phyloP scores from a whole-genome alignment of 2,113 vertebrate genomes.

The Phrynosoma blainvillii region DNA sequence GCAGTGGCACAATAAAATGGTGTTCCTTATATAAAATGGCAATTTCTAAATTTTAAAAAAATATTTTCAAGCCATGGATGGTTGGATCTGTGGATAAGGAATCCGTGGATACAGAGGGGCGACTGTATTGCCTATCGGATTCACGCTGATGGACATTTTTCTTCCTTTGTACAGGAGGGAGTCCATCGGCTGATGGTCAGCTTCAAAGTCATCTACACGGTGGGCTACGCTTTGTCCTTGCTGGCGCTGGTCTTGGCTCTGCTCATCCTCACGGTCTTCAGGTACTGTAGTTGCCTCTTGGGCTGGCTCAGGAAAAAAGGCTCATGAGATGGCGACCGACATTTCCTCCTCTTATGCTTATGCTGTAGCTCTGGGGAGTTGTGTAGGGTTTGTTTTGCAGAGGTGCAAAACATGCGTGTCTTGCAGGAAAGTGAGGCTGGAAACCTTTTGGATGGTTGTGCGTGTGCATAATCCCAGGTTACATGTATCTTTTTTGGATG shows the following conservation, averaged over 20 bases:
- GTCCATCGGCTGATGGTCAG: slow-evolving; percentile 81
- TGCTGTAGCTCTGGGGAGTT: neutral
- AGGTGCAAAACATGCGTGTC: no score
- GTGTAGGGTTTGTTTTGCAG: neutral
- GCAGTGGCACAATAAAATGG: no score
- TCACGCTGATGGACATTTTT: neutral
- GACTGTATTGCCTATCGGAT: no score
- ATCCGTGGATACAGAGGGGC: no score
- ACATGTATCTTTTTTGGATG: no score
- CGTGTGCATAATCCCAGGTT: no score
- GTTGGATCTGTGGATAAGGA: no score
- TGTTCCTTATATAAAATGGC: no score
- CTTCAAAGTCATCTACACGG: slow-evolving; percentile 87
- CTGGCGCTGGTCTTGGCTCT: slow-evolving; percentile 83
- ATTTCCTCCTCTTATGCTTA: neutral
- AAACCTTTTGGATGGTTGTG: no score
- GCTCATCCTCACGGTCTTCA: slow-evolving; percentile 66
- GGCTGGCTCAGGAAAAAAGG: fast-evolving
- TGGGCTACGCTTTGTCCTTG: slow-evolving; percentile 87
- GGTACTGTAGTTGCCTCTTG: slow-evolving; percentile 41
- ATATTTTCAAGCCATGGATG: no score
- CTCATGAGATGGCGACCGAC: fast-evolving
- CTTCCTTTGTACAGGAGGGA: slow-evolving; percentile 67
- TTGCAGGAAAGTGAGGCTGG: no score
- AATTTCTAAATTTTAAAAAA: no score